These are phyloP conservation scores for Drosophila leonis DNA, from an alignment of 2,888 invertebrate species.

Conservation along the genomic window DNA sequence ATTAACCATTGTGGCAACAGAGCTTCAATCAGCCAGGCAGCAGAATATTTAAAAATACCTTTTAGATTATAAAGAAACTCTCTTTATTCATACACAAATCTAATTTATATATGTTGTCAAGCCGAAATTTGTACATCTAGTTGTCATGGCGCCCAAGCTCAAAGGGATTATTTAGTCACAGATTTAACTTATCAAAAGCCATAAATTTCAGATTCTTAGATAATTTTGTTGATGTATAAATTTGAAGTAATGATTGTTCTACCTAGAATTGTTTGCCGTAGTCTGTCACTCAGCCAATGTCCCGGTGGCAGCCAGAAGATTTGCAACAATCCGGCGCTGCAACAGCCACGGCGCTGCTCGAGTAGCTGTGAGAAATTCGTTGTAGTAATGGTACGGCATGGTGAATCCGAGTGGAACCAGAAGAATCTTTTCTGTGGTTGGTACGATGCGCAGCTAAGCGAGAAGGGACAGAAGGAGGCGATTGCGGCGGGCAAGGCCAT, in stretches of 20 bases:
- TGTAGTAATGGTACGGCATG: conserved; percentile 91
- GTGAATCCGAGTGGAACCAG: conserved; percentile 92
- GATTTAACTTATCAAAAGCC: not conserved
- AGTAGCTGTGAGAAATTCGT: conserved; percentile 85
- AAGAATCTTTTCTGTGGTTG: conserved; percentile 91
- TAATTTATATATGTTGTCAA: no score
- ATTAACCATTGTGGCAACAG: no score
- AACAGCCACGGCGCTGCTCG: not conserved
- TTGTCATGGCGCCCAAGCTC: not conserved
- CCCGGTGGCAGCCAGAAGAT: no score
- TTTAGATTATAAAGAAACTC: no score
- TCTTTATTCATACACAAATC: no score
- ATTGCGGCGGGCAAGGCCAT: conserved; percentile 91
- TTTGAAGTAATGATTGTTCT: conserved; percentile 25
- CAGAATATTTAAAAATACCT: no score
- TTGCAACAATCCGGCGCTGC: not conserved
- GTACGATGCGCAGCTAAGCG: conserved; percentile 90
- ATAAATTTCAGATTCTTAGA: not conserved
- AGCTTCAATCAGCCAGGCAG: no score
- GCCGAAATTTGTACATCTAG: not conserved
- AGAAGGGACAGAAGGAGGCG: conserved; percentile 86
- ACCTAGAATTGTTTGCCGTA: not conserved
- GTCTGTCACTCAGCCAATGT: not conserved
- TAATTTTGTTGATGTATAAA: not conserved
- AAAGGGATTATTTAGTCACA: not conserved